Conservation (phyloP, 2,113 vertebrate genomes). For the Channa argus region DNA sequence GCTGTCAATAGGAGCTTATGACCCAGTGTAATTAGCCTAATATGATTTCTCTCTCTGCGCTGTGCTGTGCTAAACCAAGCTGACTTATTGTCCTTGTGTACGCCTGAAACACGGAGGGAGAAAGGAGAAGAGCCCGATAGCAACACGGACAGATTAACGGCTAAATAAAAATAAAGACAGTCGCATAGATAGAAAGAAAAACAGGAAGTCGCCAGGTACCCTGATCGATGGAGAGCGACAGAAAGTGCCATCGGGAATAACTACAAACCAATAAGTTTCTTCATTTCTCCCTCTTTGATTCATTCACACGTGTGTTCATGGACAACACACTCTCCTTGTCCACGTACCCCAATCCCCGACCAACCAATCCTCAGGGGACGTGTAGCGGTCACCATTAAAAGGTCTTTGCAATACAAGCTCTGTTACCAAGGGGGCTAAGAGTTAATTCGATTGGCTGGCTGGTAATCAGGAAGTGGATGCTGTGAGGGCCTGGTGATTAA, state of each 20-base stretch:
- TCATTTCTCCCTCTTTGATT: background rate
- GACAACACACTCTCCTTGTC: slow-evolving; percentile 84
- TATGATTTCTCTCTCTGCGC: slow-evolving; percentile 80
- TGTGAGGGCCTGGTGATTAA: slow-evolving; percentile 92
- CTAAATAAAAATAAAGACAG: slow-evolving; percentile 42
- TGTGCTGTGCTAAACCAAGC: slow-evolving; percentile 71
- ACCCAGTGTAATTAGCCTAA: slow-evolving; percentile 84
- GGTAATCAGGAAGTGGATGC: slow-evolving; percentile 90
- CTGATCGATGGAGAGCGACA: background rate
- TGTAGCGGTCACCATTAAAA: slow-evolving; percentile 95
- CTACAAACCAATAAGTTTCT: slow-evolving; percentile 21
- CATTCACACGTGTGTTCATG: slow-evolving; percentile 41
- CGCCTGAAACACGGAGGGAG: slow-evolving; percentile 50
- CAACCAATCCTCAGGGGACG: slow-evolving; percentile 85
- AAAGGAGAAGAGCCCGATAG: slow-evolving; percentile 43
- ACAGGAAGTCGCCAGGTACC: background rate
- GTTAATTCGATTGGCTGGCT: slow-evolving; percentile 98
- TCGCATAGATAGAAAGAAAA: slow-evolving; percentile 17
- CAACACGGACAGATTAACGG: slow-evolving; percentile 57
- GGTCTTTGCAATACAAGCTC: slow-evolving; percentile 95
- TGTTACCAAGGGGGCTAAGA: slow-evolving; percentile 90
- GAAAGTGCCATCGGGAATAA: background rate
- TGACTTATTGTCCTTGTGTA: slow-evolving; percentile 77
- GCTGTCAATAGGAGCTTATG: slow-evolving; percentile 85
- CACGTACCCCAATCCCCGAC: slow-evolving; percentile 44